A percentile compares a stretch with the other conserved stretches of the same genome.
Conservation (phyloP, 1,140 invertebrate genomes). For the Trinorchestia longiramus region DNA sequence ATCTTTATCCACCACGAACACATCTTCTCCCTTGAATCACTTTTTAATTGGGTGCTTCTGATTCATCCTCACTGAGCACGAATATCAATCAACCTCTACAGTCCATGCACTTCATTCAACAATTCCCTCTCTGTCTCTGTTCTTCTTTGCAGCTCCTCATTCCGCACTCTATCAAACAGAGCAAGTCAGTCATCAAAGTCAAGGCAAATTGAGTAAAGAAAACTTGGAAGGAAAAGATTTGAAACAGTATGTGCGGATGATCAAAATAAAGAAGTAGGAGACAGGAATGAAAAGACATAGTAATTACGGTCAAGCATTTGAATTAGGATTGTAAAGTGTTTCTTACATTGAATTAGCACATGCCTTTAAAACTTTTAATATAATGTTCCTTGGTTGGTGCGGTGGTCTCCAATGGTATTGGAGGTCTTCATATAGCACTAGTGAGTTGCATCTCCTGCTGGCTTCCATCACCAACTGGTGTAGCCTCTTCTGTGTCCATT, state of each 20-base stretch:
- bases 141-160: not conserved
- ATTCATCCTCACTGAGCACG: not conserved
- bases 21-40: not conserved
- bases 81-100: not conserved
- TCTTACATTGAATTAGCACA: too few relatives aligned
- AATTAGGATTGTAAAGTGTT: too few relatives aligned
- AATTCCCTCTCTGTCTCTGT: not conserved
- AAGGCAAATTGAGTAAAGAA: not conserved
- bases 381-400: not conserved
- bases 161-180: not conserved
- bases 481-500: not conserved
- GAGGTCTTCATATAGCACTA: too few relatives aligned
- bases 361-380: not conserved
- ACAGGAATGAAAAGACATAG: not conserved
- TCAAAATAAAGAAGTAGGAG: not conserved
- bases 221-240: not conserved
- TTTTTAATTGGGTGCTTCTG: not conserved
- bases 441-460: too few relatives aligned
- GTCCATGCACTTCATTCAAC: not conserved
- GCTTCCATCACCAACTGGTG: too few relatives aligned
- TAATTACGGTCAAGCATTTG: not conserved
- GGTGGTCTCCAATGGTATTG: not conserved
- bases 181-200: not conserved
- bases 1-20: not conserved
- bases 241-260: not conserved